Evolutionary conservation across 2,888 invertebrate species (phyloP), one percentile per base, ranked within the genome.

Genomic region (Pandemis heparana): DNA sequence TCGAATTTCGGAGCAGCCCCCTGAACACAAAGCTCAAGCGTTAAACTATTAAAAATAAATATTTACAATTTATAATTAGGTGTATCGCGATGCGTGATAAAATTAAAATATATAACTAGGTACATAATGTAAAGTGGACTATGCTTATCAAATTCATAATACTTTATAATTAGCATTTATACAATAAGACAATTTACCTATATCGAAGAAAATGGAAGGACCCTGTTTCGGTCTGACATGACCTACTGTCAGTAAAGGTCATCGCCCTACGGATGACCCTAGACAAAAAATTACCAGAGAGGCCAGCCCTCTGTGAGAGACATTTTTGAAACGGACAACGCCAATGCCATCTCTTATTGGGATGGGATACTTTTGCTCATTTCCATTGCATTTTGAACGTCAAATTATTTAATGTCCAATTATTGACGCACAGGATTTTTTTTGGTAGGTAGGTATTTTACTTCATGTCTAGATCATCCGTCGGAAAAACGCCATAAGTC

Each of bases 191-290:
- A 81, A 81, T 83, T 53, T 53, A 7, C 88, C 88, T 85, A 89
- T 88, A 88, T 79, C 82, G 79, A 81, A 80, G 86, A 88, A 87
- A 87, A 87, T 91, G 89, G 89, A 91, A 92, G 87, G 91, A 92
- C 91, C 90, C 91, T 91, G 91, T 90, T 88, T 87, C 82, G 86
- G 85, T 87, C 85, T 86, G 79, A 86, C 77, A 82, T 85, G 85
- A 88, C 84, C 84, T 86, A 87, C 66, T 66, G 61, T 71, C 46
- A 69, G 67, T 67, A 39, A 60, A 56, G n/a, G 46, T 38, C 62
- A 16, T 23, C 18, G 72, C 7, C 61, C 59, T 59, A 63, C 53
- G 72, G 39, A 68, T 4, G 38, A 53, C 18, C 8, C 51, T 51
- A 62, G 48, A 69, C 51, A 62, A 70, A 23, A 23, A 56, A 12